Conservation (phyloP, 2,888 invertebrate species). For the Homarus gammarus region DNA sequence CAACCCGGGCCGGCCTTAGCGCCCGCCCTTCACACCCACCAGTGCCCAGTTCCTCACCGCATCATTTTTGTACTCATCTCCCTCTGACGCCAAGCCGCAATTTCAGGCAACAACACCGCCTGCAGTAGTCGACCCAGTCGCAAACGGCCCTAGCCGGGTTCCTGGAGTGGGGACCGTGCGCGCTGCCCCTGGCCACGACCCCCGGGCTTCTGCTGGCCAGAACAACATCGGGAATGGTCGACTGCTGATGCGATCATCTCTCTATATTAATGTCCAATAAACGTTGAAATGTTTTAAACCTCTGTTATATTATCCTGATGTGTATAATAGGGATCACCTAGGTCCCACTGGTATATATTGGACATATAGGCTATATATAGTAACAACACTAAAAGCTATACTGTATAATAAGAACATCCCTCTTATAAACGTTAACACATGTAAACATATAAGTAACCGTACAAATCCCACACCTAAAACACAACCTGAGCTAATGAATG, state of each 20-base stretch:
- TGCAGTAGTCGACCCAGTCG: conserved; percentile 59
- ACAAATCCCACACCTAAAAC: no score
- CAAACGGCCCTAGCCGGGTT: conserved; percentile 45
- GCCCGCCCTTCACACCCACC: conserved; percentile 58
- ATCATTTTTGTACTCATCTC: conserved; percentile 70
- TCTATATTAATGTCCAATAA: conserved; percentile 59
- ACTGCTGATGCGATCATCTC: conserved; percentile 67
- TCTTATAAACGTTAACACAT: no score
- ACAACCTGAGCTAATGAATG: no score
- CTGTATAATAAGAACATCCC: no score
- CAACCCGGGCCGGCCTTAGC: conserved; percentile 47
- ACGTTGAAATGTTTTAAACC: conserved; percentile 58
- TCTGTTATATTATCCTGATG: conserved; percentile 11
- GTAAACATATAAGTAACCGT: no score
- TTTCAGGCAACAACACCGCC: conserved; percentile 58
- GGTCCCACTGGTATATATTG: no score
- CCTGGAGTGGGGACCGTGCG: conserved; percentile 50
- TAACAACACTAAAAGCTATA: no score
- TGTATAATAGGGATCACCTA: no score
- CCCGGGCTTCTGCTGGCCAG: conserved; percentile 4
- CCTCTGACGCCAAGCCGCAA: conserved; percentile 64
- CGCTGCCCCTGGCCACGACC: conserved; percentile 19
- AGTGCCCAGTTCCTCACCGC: conserved; percentile 71
- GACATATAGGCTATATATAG: no score
- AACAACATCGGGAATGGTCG: conserved; percentile 54